These are phyloP conservation scores for Nephrotoma appendiculata DNA, from an alignment of 2,888 invertebrate species.

Conservation along the genomic window DNA sequence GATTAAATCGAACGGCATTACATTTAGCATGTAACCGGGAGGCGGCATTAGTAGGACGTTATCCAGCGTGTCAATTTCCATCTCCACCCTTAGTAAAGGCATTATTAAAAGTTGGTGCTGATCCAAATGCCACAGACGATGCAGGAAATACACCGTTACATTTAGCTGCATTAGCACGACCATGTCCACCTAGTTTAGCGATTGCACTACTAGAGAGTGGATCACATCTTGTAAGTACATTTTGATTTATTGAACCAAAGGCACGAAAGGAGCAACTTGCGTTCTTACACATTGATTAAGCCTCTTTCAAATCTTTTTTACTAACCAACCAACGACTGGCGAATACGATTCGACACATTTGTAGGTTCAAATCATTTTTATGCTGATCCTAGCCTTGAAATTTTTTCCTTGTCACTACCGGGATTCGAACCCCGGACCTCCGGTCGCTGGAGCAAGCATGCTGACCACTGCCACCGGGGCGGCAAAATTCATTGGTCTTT, in stretches of 20 bases:
- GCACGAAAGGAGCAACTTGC: no score
- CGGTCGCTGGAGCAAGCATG: no score
- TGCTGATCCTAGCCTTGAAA: no score
- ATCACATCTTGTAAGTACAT: constrained; percentile 37
- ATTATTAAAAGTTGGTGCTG: constrained; percentile 68
- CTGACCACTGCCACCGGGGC: no score
- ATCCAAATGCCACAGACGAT: constrained; percentile 63
- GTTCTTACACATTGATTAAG: no score
- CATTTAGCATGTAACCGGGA: constrained; percentile 78
- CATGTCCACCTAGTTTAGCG: constrained; percentile 56
- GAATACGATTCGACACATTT: background rate
- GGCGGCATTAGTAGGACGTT: constrained; percentile 48
- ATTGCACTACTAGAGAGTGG: constrained; percentile 61
- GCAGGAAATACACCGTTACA: constrained; percentile 82
- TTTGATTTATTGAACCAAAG: background rate
- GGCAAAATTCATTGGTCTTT: no score
- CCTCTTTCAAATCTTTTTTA: background rate
- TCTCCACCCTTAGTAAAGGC: constrained; percentile 54
- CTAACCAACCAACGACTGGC: background rate
- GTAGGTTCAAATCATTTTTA: no score
- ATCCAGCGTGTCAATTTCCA: constrained; percentile 57
- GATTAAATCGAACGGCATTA: constrained; percentile 52
- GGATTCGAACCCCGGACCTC: no score
- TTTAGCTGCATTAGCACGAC: constrained; percentile 58
- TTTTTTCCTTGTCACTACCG: no score